These are phyloP conservation scores for Emydocephalus ijimae DNA, from an alignment of 2,113 vertebrate genomes.

Conservation along the genomic window DNA sequence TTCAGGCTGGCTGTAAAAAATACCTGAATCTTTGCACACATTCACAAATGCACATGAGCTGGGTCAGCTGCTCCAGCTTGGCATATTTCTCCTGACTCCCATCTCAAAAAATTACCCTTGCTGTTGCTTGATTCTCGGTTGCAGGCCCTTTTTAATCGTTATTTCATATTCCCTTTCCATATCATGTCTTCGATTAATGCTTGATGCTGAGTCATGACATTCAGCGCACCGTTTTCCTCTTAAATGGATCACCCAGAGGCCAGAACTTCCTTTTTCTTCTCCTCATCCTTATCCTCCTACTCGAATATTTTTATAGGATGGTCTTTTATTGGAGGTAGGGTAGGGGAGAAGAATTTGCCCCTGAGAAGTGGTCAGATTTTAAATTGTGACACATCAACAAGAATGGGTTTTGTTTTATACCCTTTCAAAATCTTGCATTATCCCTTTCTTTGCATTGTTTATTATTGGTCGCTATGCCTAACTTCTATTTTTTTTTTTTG, in stretches of 20 bases:
- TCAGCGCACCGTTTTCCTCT: fast-evolving
- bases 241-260: fast-evolving
- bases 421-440: background rate
- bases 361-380: background rate
- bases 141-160: background rate
- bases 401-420: too few relatives aligned
- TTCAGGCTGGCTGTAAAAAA: background rate
- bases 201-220: constrained; percentile 52
- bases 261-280: too few relatives aligned
- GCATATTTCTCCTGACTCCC: background rate
- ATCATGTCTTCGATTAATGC: background rate
- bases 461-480: background rate
- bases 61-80: background rate
- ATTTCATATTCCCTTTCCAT: background rate
- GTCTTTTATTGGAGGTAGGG: background rate
- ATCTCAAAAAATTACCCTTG: background rate
- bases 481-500: background rate
- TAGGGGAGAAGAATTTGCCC: background rate
- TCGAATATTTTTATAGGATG: background rate
- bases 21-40: background rate
- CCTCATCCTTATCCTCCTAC: too few relatives aligned
- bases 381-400: background rate
- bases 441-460: background rate
- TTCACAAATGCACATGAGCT: background rate
- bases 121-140: fast-evolving